Conservation (phyloP, 2,797 vertebrate genomes). For the Ciconia nigra region DNA sequence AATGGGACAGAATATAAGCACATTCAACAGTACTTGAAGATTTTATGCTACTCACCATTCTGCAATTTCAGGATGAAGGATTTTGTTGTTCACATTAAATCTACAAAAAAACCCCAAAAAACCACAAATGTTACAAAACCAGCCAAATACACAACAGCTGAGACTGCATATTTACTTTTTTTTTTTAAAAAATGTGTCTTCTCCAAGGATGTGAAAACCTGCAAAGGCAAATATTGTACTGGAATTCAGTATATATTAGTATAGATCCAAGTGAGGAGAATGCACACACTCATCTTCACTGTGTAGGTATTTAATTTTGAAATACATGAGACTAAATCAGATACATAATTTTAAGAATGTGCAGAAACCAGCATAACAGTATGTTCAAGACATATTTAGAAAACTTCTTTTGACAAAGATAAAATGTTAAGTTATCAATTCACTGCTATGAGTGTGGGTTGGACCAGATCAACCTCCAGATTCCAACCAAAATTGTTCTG, state of each 20-base stretch:
- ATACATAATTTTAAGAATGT: rapidly evolving
- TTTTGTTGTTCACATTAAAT: conserved; percentile 89
- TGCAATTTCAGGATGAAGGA: conserved; percentile 90
- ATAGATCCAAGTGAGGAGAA: neutral
- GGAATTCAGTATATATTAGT: neutral
- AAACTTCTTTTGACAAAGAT: neutral
- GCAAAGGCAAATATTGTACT: neutral
- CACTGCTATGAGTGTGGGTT: neutral
- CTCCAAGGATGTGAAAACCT: neutral
- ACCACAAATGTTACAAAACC: neutral
- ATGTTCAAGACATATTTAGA: rapidly evolving
- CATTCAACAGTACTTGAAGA: neutral
- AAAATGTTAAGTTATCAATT: neutral
- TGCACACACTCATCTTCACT: neutral
- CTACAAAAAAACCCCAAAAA: conserved; percentile 60
- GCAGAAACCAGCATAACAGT: neutral
- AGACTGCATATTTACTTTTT: neutral
- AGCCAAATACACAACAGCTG: neutral
- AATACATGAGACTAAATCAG: neutral
- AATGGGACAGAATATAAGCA: neutral
- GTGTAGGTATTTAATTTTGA: neutral
- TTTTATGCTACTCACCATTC: conserved; percentile 84
- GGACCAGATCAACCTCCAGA: neutral
- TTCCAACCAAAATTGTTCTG: neutral
- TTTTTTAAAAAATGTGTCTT: neutral